Conservation (phyloP, 2,113 vertebrate genomes). For the Polyodon spathula region DNA sequence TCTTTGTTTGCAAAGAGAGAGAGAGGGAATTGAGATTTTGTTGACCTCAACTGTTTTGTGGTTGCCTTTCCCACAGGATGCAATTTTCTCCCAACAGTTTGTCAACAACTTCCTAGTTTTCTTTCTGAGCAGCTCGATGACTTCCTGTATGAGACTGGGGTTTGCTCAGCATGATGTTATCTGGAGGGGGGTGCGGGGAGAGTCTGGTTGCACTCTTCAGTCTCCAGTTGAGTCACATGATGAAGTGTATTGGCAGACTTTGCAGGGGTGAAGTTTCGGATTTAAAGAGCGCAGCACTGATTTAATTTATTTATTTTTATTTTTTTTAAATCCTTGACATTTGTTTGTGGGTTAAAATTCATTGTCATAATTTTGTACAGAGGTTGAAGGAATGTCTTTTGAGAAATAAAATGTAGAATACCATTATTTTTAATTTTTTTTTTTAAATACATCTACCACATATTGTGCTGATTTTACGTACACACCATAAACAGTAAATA, state of each 20-base stretch:
- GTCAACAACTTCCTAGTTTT: constrained; percentile 64
- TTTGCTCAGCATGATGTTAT: constrained; percentile 35
- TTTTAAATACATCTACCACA: no score
- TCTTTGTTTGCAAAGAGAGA: constrained; percentile 18
- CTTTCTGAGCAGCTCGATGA: constrained; percentile 51
- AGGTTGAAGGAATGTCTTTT: no score
- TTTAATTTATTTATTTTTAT: no score
- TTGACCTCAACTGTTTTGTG: constrained; percentile 44
- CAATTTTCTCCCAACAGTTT: constrained; percentile 53
- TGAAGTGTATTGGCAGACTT: background rate
- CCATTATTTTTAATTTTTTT: no score
- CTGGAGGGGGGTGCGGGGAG: constrained; percentile 30
- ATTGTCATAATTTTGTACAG: no score
- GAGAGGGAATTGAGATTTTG: constrained; percentile 18
- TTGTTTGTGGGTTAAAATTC: no score
- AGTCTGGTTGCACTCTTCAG: no score
- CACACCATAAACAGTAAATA: no score
- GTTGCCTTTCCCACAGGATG: constrained; percentile 62
- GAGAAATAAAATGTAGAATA: no score
- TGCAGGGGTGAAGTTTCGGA: background rate
- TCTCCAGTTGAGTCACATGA: background rate
- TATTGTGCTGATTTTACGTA: no score
- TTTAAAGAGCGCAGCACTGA: background rate
- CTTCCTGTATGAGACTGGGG: constrained; percentile 51
- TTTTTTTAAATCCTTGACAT: no score